Conservation (phyloP, 2,888 invertebrate genomes). For the Taphrorychus bicolor region DNA sequence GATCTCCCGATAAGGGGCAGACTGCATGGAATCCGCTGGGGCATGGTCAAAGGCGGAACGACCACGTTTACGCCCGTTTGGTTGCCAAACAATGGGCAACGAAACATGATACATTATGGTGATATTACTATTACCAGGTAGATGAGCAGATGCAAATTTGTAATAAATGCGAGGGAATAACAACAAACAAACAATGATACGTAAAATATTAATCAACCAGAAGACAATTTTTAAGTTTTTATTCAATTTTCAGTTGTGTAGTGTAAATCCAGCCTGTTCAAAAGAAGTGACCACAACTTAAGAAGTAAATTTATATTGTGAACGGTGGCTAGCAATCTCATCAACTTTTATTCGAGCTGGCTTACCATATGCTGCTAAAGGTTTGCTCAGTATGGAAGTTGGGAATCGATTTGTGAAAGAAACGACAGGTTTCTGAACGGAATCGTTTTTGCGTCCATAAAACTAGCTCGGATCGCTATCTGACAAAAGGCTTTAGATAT, state of each 20-base stretch:
- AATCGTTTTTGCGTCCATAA: constrained; percentile 1
- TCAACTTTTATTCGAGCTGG: constrained; percentile 28
- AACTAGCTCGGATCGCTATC: neutral
- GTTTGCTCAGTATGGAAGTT: constrained; percentile 25
- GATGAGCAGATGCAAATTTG: too few species aligned
- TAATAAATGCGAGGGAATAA: too few species aligned
- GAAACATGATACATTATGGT: too few species aligned
- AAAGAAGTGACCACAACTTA: constrained; percentile 5
- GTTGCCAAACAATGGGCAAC: too few species aligned
- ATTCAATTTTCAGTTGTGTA: neutral
- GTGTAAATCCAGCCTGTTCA: neutral
- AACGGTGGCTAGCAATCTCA: constrained; percentile 19
- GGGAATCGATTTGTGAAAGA: constrained; percentile 25
- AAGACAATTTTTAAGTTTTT: too few species aligned
- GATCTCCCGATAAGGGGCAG: constrained; percentile 25
- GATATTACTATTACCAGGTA: too few species aligned
- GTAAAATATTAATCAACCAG: too few species aligned
- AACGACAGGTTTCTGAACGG: constrained; percentile 12
- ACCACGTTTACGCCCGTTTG: constrained; percentile 13
- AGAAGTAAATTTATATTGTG: constrained; percentile 28
- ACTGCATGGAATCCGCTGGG: constrained; percentile 15
- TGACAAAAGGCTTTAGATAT: neutral
- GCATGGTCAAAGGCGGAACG: neutral
- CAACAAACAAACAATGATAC: too few species aligned
- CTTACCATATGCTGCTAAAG: constrained; percentile 28